phyloP scores from a whole-genome alignment of 1,140 invertebrate species.

The Grapholita molesta region DNA sequence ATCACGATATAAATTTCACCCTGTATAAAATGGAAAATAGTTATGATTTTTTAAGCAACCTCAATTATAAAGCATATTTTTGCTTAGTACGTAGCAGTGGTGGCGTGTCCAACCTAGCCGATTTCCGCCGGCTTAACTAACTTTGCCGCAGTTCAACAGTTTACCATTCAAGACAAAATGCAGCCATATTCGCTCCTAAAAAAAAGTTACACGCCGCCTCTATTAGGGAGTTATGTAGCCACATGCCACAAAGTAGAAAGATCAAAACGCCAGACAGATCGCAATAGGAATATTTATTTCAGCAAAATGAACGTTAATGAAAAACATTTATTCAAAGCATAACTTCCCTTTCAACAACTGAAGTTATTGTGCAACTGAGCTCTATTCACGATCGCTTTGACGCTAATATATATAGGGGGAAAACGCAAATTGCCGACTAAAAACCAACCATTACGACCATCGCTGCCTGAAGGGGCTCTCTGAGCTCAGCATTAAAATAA shows the following conservation, averaged over 20 bases:
- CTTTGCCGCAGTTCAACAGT: no score
- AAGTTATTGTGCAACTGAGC: neutral
- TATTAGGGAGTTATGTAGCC: no score
- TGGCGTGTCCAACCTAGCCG: no score
- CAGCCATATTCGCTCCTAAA: no score
- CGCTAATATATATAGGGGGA: neutral
- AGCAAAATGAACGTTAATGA: neutral
- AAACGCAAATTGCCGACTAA: neutral
- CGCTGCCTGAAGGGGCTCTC: neutral
- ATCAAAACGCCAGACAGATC: neutral
- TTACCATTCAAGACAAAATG: no score
- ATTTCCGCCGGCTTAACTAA: no score
- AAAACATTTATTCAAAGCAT: neutral
- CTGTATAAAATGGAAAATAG: no score
- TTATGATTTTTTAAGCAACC: no score
- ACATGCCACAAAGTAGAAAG: neutral
- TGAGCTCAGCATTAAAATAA: neutral
- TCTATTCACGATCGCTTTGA: neutral
- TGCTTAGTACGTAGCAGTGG: no score
- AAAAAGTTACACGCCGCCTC: no score
- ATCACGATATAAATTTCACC: no score
- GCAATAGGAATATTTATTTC: neutral
- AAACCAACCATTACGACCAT: constrained; percentile 5
- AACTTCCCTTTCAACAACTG: neutral
- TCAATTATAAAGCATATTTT: no score